Percentiles rank a stretch among this genome's conserved stretches.
Evolutionary conservation across 64 coral and sea anemone genomes (phyloP).

Genomic region (Stichodactyla mertensii): DNA sequence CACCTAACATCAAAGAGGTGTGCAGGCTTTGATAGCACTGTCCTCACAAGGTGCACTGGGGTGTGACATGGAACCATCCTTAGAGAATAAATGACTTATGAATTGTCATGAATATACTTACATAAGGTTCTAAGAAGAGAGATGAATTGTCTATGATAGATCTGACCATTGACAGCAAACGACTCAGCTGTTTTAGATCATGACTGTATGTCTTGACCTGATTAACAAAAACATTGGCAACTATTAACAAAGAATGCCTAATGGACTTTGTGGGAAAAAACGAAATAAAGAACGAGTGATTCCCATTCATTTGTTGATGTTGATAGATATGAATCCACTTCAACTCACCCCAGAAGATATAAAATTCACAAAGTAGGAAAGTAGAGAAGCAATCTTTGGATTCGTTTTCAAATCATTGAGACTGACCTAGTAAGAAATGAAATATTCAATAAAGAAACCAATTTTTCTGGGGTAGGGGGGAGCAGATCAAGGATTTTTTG

Average conservation of each 20-base stretch:
- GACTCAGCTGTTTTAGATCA: constrained; percentile 70
- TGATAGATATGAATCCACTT: background rate
- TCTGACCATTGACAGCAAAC: constrained; percentile 65
- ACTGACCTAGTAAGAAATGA: constrained; percentile 40
- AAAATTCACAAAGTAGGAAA: constrained; percentile 84
- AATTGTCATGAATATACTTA: constrained; percentile 30
- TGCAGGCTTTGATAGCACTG: too few species aligned
- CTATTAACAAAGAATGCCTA: background rate
- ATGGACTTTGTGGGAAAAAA: background rate
- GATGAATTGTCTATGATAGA: constrained; percentile 74
- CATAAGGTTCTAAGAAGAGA: constrained; percentile 79
- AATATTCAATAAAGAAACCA: too few species aligned
- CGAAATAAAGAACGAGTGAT: background rate
- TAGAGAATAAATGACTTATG: too few species aligned
- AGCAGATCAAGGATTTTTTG: too few species aligned
- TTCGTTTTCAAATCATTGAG: constrained; percentile 69
- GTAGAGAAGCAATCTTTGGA: constrained; percentile 70
- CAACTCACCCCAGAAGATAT: constrained; percentile 72
- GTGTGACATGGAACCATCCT: too few species aligned
- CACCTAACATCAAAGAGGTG: too few species aligned
- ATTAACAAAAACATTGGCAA: background rate
- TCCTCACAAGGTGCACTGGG: too few species aligned
- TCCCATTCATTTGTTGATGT: background rate
- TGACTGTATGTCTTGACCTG: constrained; percentile 87
- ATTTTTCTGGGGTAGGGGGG: too few species aligned